A percentile compares a stretch with the other conserved stretches of the same genome.
Conservation (phyloP, 2,113 vertebrate species). For the Coptodon bakossiorum region DNA sequence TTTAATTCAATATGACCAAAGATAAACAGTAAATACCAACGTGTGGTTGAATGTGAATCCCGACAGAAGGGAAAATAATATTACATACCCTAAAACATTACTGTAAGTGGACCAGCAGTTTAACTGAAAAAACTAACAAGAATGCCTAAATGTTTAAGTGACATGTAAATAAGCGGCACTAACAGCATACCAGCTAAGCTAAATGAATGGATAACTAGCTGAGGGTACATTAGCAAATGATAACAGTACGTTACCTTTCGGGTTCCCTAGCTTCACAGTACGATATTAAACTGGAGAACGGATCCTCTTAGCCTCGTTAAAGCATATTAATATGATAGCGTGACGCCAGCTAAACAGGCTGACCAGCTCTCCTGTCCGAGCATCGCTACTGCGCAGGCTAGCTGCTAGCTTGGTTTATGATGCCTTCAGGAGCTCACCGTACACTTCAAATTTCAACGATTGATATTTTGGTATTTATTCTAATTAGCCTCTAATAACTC, state of each 20-base stretch:
- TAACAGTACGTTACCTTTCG: conserved; percentile 19
- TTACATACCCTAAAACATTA: not conserved
- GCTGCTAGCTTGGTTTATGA: not conserved
- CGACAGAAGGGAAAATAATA: not conserved
- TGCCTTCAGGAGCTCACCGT: not conserved
- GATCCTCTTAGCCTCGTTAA: not conserved
- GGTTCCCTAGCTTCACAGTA: not conserved
- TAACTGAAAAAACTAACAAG: not conserved
- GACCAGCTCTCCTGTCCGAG: not conserved
- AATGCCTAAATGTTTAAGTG: not conserved
- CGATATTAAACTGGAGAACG: not conserved
- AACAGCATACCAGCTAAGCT: not conserved
- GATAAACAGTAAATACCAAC: not conserved
- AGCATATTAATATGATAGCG: not conserved
- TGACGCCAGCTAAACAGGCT: not conserved
- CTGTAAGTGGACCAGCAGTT: not conserved
- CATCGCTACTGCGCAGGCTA: not conserved
- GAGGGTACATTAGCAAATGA: not conserved
- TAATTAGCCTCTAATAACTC: not conserved
- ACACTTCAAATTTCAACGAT: not conserved
- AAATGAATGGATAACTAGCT: not conserved
- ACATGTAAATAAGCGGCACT: not conserved
- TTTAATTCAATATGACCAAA: not conserved
- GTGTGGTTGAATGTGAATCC: not conserved
- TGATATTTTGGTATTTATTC: not conserved